phyloP scores from a whole-genome alignment of 2,113 vertebrate genomes.

The Orthochromis malagaraziensis region DNA sequence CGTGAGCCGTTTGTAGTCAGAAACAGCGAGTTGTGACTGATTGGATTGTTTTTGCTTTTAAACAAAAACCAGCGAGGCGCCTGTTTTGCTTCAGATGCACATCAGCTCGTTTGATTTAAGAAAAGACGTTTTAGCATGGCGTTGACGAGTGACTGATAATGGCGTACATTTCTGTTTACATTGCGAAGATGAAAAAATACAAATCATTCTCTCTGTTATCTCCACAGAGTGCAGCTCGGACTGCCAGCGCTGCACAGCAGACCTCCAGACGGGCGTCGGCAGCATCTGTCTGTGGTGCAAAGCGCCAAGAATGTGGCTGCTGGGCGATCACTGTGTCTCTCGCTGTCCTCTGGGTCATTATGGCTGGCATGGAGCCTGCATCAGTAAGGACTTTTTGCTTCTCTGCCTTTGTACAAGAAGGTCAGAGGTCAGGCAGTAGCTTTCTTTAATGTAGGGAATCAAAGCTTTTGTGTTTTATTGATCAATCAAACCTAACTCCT shows the following conservation, averaged over 20 bases:
- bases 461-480: not conserved
- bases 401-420: not conserved
- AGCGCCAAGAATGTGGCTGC: conserved; percentile 63
- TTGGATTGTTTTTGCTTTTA: not conserved
- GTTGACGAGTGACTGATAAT: not conserved
- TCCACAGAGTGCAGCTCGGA: conserved; percentile 78
- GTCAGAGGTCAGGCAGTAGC: not conserved
- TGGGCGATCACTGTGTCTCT: conserved; percentile 80
- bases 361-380: conserved; percentile 69
- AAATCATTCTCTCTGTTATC: not conserved
- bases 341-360: conserved; percentile 75
- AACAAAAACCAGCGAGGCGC: not conserved
- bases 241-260: conserved; percentile 79
- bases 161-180: rapidly evolving
- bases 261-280: conserved; percentile 65
- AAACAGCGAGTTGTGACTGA: not conserved
- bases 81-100: not conserved
- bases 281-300: conserved; percentile 84
- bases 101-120: not conserved
- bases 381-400: conserved; percentile 69
- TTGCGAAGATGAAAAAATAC: not conserved
- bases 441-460: not conserved
- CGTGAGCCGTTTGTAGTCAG: not conserved
- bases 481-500: not conserved
- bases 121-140: not conserved